Conservation (phyloP, 2,113 vertebrate genomes). For the Labeo catla region DNA sequence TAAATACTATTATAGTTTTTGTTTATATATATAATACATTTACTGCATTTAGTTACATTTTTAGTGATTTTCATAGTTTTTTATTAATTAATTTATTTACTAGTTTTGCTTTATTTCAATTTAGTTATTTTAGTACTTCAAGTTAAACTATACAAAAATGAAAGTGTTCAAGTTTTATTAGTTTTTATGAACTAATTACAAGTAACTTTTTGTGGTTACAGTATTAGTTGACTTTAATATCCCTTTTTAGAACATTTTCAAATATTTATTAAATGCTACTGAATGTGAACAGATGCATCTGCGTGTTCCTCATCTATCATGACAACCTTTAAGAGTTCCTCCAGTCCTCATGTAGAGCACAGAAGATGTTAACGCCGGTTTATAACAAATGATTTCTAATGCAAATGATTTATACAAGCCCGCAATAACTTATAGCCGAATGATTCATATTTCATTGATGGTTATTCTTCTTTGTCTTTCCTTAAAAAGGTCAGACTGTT, state of each 20-base stretch:
- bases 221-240: not conserved
- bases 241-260: not conserved
- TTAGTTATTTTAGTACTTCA: not conserved
- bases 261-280: not conserved
- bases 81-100: not conserved
- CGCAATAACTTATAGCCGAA: conserved; percentile 40
- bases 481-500: conserved; percentile 47
- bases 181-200: not conserved
- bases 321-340: conserved; percentile 21
- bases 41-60: too few species aligned
- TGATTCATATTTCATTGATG: conserved; percentile 41
- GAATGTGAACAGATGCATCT: not conserved
- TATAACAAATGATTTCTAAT: conserved; percentile 31
- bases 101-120: not conserved
- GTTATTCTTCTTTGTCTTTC: conserved; percentile 49
- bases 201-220: not conserved
- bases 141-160: not conserved
- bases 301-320: not conserved
- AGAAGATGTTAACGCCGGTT: not conserved
- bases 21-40: not conserved
- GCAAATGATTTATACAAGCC: conserved; percentile 40
- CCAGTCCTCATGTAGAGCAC: not conserved
- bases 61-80: too few species aligned
- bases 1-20: not conserved
- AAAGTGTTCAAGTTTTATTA: not conserved